Percentiles rank a stretch among this genome's conserved stretches.
These are phyloP conservation scores for Teinopalpus imperialis DNA, from an alignment of 2,888 invertebrate species.

Conservation along the genomic window DNA sequence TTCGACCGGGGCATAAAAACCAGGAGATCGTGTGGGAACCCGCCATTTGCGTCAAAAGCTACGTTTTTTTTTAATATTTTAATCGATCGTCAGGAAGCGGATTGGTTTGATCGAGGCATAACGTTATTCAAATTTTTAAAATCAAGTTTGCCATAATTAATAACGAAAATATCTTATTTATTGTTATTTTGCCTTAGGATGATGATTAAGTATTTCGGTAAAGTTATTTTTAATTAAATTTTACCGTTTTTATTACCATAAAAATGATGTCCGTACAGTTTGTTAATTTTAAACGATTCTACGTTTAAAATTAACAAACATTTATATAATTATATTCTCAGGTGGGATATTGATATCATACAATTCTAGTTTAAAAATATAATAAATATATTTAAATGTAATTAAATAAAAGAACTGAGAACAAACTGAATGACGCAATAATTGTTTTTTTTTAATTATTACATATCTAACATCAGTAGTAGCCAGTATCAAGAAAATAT, in stretches of 20 bases:
- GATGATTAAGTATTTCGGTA: too few relatives aligned
- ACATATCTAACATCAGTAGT: too few relatives aligned
- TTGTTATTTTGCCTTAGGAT: background rate
- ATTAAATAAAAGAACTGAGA: too few relatives aligned
- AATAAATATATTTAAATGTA: too few relatives aligned
- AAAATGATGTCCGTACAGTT: background rate
- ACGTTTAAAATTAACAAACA: too few relatives aligned
- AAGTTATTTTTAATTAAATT: too few relatives aligned
- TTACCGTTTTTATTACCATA: constrained; percentile 2
- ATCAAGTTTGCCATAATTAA: constrained; percentile 29
- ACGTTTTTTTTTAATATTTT: constrained; percentile 40
- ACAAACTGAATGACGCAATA: too few relatives aligned
- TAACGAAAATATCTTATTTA: background rate
- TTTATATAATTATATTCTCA: too few relatives aligned
- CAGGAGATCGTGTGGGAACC: constrained; percentile 63
- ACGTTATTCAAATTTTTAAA: constrained; percentile 32
- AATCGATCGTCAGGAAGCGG: constrained; percentile 46
- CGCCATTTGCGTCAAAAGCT: constrained; percentile 48
- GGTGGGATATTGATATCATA: too few relatives aligned
- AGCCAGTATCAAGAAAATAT: too few relatives aligned
- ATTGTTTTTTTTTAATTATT: too few relatives aligned
- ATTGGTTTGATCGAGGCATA: constrained; percentile 43
- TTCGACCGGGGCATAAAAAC: constrained; percentile 53
- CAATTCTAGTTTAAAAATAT: too few relatives aligned
- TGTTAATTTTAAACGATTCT: background rate